phyloP scores from a whole-genome alignment of 1,140 invertebrate genomes.

The Sitobion miscanthi region DNA sequence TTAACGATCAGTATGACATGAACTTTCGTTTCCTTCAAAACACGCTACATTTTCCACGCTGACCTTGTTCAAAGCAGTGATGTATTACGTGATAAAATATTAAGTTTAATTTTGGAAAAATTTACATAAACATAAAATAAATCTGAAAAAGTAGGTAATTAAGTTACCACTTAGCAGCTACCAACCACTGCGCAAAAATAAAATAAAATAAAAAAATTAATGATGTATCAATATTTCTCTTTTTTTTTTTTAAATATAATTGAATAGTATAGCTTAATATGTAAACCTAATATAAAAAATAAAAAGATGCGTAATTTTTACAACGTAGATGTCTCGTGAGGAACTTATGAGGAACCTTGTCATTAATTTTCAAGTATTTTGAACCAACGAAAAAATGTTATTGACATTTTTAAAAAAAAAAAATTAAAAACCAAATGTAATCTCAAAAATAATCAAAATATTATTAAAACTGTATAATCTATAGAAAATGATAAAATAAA shows the following conservation, averaged over 20 bases:
- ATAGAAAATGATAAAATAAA: no score
- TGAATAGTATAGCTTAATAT: no score
- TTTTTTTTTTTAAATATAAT: not conserved
- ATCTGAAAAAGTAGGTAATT: not conserved
- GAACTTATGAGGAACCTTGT: no score
- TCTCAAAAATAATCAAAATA: no score
- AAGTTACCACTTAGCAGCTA: not conserved
- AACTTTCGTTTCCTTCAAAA: slow-evolving; percentile 16
- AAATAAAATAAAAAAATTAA: not conserved
- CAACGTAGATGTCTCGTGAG: no score
- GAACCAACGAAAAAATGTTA: no score
- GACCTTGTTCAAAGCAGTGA: slow-evolving; percentile 6
- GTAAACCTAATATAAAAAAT: no score
- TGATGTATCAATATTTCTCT: not conserved
- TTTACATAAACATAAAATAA: slow-evolving; percentile 27
- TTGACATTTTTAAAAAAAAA: no score
- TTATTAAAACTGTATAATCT: no score
- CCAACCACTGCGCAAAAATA: not conserved
- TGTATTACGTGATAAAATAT: slow-evolving; percentile 16
- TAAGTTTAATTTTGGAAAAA: slow-evolving; percentile 17
- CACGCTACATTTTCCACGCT: not conserved
- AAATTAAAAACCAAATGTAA: no score
- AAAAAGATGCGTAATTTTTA: no score
- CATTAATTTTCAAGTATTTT: no score
- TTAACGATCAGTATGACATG: not conserved